Evolutionary conservation across 2,797 vertebrate species (phyloP).

Genomic region (Protonibea diacanthus): DNA sequence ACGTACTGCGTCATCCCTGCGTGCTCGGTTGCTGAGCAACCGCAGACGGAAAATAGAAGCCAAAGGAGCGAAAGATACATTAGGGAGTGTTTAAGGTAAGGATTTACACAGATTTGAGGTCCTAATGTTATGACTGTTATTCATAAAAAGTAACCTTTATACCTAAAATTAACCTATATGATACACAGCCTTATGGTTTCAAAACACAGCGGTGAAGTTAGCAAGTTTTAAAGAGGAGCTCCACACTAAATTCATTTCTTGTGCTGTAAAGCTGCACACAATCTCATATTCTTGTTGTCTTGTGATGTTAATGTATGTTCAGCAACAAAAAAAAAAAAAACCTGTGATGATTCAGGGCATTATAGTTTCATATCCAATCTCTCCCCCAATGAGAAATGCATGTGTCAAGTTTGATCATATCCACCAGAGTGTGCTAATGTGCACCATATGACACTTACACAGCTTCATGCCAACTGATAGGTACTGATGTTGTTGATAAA

Average conservation of each 20-base stretch:
- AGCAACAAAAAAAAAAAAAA: not conserved
- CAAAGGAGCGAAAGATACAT: not conserved
- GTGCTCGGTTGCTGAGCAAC: slow-evolving; percentile 67
- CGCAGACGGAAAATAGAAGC: too few species aligned
- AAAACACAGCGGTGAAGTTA: not conserved
- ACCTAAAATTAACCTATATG: not conserved
- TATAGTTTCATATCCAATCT: not conserved
- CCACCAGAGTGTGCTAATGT: slow-evolving; percentile 29
- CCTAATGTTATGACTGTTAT: not conserved
- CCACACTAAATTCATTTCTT: not conserved
- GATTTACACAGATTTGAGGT: not conserved
- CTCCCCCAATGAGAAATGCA: not conserved
- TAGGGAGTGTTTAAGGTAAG: slow-evolving; percentile 16
- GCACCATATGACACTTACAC: not conserved
- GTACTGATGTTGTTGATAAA: not conserved
- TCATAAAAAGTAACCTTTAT: not conserved
- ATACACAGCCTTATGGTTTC: not conserved
- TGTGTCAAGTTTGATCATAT: not conserved
- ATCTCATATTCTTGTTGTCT: not conserved
- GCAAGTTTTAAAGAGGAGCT: not conserved
- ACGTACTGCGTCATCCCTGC: slow-evolving; percentile 63
- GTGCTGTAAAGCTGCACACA: not conserved
- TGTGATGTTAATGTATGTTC: not conserved
- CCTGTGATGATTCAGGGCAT: not conserved
- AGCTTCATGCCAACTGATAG: not conserved